Percentiles rank a stretch among this genome's conserved stretches.
Conservation (phyloP, 2,888 invertebrate species). For the Leucophenga maculata region DNA sequence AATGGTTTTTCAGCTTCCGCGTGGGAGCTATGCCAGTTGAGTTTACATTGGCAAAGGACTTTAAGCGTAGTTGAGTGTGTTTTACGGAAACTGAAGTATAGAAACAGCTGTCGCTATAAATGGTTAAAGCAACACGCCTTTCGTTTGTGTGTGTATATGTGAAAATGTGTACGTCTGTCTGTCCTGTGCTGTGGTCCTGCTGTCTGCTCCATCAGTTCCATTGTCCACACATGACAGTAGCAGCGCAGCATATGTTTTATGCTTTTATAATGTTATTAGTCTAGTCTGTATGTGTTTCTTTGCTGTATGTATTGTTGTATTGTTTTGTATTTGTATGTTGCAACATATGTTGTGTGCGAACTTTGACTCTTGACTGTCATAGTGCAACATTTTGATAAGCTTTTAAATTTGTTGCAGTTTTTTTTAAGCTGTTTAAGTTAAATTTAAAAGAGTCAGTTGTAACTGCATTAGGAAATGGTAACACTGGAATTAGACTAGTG, state of each 20-base stretch:
- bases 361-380: neutral
- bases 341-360: conserved; percentile 14
- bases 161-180: neutral
- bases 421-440: too few species aligned
- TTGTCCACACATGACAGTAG: neutral
- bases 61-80: neutral
- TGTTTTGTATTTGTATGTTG: neutral
- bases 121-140: conserved; percentile 8
- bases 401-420: too few species aligned
- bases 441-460: too few species aligned
- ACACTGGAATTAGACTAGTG: too few species aligned
- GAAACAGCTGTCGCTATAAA: conserved; percentile 3
- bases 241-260: conserved; percentile 21
- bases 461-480: too few species aligned
- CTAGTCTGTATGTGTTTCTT: neutral
- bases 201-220: neutral
- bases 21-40: conserved; percentile 19
- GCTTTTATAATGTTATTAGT: conserved; percentile 25
- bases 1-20: conserved; percentile 24
- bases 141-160: neutral
- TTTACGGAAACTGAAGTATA: too few species aligned
- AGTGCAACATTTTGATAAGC: too few species aligned
- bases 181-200: neutral
- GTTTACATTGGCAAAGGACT: conserved; percentile 6
- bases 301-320: too few species aligned